Evolutionary conservation across 2,113 vertebrate genomes (phyloP).

Genomic region (Stomatorhinus ivindoensis): DNA sequence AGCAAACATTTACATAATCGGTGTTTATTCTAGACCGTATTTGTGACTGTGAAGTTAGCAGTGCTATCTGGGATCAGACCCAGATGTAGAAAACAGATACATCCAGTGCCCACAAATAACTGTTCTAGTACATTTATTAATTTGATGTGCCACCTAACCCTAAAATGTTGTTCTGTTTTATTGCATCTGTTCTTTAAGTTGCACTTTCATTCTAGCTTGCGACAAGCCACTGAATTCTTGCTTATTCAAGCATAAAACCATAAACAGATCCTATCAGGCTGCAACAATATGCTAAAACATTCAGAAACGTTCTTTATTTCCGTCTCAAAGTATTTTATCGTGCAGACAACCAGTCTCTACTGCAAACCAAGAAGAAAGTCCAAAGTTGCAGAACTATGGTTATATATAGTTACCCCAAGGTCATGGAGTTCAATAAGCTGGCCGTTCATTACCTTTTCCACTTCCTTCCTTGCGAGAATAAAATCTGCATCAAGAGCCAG

Average conservation of each 20-base stretch:
- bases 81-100: neutral
- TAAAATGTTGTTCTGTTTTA: neutral
- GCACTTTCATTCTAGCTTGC: neutral
- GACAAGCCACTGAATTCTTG: neutral
- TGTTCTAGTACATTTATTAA: neutral
- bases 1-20: neutral
- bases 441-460: slow-evolving; percentile 67
- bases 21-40: neutral
- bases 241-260: neutral
- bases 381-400: neutral
- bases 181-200: neutral
- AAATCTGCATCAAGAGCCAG: slow-evolving; percentile 82
- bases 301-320: neutral
- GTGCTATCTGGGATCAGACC: neutral
- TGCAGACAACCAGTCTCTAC: neutral
- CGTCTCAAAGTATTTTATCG: neutral
- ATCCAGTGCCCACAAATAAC: neutral
- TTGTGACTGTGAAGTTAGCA: neutral
- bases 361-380: neutral
- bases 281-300: neutral
- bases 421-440: neutral
- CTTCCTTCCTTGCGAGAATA: slow-evolving; percentile 74
- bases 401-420: neutral
- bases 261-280: neutral
- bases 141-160: neutral